Percentiles rank a stretch among this genome's conserved stretches.
Conservation (phyloP, 2,797 vertebrate species). For the Kryptopterus vitreolus region DNA sequence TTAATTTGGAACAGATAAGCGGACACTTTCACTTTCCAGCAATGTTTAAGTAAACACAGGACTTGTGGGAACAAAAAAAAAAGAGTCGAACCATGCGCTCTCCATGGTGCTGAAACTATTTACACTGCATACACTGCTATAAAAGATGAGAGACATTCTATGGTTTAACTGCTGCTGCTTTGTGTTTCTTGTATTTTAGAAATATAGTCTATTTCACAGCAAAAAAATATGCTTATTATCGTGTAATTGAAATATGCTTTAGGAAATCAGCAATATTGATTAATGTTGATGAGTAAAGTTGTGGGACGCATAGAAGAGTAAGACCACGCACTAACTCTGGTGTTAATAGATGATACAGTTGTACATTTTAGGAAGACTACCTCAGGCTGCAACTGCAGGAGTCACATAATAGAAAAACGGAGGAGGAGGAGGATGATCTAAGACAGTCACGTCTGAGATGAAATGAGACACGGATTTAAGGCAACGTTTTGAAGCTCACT, state of each 20-base stretch:
- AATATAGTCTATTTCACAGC: background rate
- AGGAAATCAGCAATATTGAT: background rate
- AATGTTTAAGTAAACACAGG: slow-evolving; percentile 4
- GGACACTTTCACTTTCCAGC: slow-evolving; percentile 1
- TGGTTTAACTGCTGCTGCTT: slow-evolving; percentile 6
- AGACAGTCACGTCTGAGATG: slow-evolving; percentile 26
- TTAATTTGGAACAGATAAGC: background rate
- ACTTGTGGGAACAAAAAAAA: slow-evolving; percentile 16
- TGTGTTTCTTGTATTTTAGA: background rate
- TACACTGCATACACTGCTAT: slow-evolving; percentile 4
- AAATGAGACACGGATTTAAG: slow-evolving; percentile 26
- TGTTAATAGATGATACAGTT: slow-evolving; percentile 6
- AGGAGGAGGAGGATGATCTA: slow-evolving; percentile 22
- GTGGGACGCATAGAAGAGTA: background rate
- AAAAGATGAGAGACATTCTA: background rate
- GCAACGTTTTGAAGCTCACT: slow-evolving; percentile 9
- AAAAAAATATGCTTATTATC: background rate
- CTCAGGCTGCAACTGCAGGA: slow-evolving; percentile 21
- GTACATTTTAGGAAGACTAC: slow-evolving; percentile 22
- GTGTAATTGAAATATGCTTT: background rate
- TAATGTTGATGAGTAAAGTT: slow-evolving; percentile 18
- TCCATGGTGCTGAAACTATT: slow-evolving; percentile 44
- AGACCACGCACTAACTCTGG: background rate
- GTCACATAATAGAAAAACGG: slow-evolving; percentile 24
- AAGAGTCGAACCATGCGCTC: background rate